Base-by-base conservation (phyloP, 2,888 invertebrate genomes). In the Drosophila merina region DNA sequence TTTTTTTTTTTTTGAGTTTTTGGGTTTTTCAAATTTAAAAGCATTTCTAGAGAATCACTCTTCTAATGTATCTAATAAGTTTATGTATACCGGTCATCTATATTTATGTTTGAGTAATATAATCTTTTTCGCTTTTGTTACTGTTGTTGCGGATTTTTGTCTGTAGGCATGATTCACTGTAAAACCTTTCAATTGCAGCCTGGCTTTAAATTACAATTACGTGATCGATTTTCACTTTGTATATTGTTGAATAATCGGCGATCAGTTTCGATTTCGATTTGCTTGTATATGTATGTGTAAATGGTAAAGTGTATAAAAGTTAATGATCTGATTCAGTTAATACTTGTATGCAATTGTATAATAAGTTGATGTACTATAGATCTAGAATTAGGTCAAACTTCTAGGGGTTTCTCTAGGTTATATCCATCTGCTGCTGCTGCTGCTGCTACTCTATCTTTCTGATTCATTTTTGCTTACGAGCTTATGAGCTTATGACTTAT, bases 281-380 rank as follows among this genome's bases (percentile, higher is more conserved):
- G 47, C 49, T 63, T 64, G 50, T 62, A 59, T 77, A 60, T 75
- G 64, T 76, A 33, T 42, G 78, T 82, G 85, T 80, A 81, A 81
- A 76, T 83, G 85, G 63, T 83, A 83, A 83, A 83, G 82, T 83
- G 85, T 83, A 83, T 85, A 85, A 85, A 85, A 85, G 86, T 85
- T 86, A 86, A 81, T 84, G 78, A 86, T 84, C 76, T 82, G 82
- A 72, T 76, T 77, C 75, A 71, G 72, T 66, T 73, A 72, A 74
- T 72, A 72, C 74, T 57, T 57, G 62, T 79, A 70, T 76, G 72
- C 58, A 63, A 62, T 73, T 71, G 66, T 67, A 66, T 67, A 66
- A 66, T 48, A 51, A 64, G 62, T 62, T 47, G 63, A 66, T 62
- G 50, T 68, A 20, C 20, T 20, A 20, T 20, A 52, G 44, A 59